Percentiles rank a stretch among this genome's conserved stretches.
Evolutionary conservation across 2,888 invertebrate species (phyloP).

Genomic region (Andrena hattorfiana): DNA sequence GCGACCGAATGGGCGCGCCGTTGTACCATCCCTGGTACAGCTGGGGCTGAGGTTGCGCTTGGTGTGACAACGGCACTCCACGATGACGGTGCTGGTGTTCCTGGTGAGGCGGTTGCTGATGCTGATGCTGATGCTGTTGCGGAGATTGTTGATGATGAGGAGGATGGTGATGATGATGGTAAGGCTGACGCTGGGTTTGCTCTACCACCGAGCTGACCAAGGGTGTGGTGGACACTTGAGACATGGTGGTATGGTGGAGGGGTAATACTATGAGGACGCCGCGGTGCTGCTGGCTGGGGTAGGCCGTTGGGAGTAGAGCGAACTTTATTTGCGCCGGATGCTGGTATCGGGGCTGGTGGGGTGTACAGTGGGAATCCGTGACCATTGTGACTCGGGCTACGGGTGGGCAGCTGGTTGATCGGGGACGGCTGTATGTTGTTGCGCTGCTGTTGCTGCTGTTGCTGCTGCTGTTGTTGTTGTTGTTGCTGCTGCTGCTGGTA

Average conservation of each 20-base stretch:
- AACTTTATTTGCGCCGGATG: slow-evolving; percentile 81
- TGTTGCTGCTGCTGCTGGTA: slow-evolving; percentile 67
- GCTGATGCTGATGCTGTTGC: slow-evolving; percentile 48
- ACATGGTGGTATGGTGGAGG: slow-evolving; percentile 84
- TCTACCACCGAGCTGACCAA: slow-evolving; percentile 76
- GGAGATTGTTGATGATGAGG: slow-evolving; percentile 53
- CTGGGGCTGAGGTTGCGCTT: slow-evolving; percentile 58
- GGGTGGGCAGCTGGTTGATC: slow-evolving; percentile 77
- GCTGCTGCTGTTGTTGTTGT: slow-evolving; percentile 71
- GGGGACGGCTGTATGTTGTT: slow-evolving; percentile 78
- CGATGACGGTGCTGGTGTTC: slow-evolving; percentile 60
- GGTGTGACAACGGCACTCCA: slow-evolving; percentile 60
- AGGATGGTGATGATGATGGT: slow-evolving; percentile 59
- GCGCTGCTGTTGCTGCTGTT: slow-evolving; percentile 71
- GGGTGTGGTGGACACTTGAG: slow-evolving; percentile 85
- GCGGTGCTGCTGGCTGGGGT: slow-evolving; percentile 79
- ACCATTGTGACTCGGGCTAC: slow-evolving; percentile 82
- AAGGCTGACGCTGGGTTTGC: slow-evolving; percentile 63
- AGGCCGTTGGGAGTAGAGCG: slow-evolving; percentile 82
- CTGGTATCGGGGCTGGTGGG: slow-evolving; percentile 85
- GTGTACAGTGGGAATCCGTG: slow-evolving; percentile 87
- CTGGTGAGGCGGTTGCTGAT: slow-evolving; percentile 53
- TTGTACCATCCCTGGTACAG: slow-evolving; percentile 72
- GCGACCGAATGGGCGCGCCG: slow-evolving; percentile 77
- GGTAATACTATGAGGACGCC: slow-evolving; percentile 87